phyloP scores from a whole-genome alignment of 2,113 vertebrate genomes.

The Hymenochirus boettgeri region DNA sequence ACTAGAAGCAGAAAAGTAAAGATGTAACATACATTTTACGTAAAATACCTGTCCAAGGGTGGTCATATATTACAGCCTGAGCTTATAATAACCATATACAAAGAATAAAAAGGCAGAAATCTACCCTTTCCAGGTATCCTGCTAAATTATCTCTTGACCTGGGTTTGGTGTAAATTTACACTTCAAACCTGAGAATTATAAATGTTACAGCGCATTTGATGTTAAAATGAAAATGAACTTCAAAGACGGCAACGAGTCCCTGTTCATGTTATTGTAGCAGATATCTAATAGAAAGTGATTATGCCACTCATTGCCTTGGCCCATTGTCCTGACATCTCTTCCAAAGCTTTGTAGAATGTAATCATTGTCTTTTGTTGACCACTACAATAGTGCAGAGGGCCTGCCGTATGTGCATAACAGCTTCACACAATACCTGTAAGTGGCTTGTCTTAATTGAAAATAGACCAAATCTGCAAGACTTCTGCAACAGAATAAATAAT shows the following conservation, averaged over 20 bases:
- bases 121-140: conserved; percentile 28
- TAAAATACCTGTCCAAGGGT: not conserved
- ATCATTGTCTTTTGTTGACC: conserved; percentile 89
- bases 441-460: conserved; percentile 80
- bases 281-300: conserved; percentile 67
- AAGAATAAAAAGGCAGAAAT: conserved; percentile 27
- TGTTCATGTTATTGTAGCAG: conserved; percentile 60
- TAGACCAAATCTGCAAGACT: conserved; percentile 68
- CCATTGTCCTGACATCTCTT: conserved; percentile 73
- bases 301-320: conserved; percentile 67
- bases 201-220: conserved; percentile 71
- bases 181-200: conserved; percentile 64
- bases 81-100: conserved; percentile 4
- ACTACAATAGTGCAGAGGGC: conserved; percentile 74
- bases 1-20: too few relatives aligned
- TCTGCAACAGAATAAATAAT: conserved; percentile 73
- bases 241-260: conserved; percentile 63
- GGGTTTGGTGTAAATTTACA: conserved; percentile 67
- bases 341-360: conserved; percentile 74
- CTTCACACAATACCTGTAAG: conserved; percentile 71
- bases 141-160: conserved; percentile 63
- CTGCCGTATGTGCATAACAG: conserved; percentile 54
- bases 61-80: not conserved
- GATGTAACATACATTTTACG: not conserved
- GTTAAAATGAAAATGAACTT: conserved; percentile 77